phyloP scores from a whole-genome alignment of 2,113 vertebrate species.

The Geothlypis trichas region DNA sequence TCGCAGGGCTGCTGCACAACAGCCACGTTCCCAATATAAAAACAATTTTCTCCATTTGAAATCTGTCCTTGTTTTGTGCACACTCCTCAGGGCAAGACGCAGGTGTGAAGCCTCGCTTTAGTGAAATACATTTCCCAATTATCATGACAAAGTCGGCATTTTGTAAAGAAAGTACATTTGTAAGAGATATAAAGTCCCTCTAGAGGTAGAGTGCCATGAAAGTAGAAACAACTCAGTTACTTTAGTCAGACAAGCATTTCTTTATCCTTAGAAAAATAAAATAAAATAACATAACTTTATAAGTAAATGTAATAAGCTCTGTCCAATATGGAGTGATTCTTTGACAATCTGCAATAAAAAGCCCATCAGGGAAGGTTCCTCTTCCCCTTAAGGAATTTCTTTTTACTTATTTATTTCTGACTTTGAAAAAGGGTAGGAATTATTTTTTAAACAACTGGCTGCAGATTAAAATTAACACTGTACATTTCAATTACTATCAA shows the following conservation, averaged over 20 bases:
- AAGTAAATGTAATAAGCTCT: neutral
- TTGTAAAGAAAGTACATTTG: neutral
- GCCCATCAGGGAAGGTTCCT: rapidly evolving
- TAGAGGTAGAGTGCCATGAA: neutral
- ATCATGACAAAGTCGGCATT: neutral
- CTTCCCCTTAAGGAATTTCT: neutral
- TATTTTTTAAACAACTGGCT: slow-evolving; percentile 2
- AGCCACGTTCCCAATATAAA: rapidly evolving
- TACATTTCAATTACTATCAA: slow-evolving; percentile 54
- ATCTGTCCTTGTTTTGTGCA: neutral
- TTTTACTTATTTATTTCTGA: slow-evolving; percentile 3
- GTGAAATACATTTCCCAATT: neutral
- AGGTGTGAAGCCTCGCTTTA: neutral
- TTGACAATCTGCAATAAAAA: neutral
- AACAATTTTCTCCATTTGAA: neutral
- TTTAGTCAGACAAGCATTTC: neutral
- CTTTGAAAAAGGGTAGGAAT: slow-evolving; percentile 1
- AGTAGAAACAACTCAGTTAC: neutral
- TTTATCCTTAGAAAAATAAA: neutral
- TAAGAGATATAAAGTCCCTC: neutral
- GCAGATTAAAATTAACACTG: slow-evolving; percentile 48
- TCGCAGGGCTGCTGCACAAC: neutral
- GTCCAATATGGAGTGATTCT: neutral
- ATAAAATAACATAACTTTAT: neutral
- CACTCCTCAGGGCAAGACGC: neutral